A percentile compares a stretch with the other conserved stretches of the same genome.
Conservation (phyloP, 2,888 invertebrate species). For the Torymus auratus region DNA sequence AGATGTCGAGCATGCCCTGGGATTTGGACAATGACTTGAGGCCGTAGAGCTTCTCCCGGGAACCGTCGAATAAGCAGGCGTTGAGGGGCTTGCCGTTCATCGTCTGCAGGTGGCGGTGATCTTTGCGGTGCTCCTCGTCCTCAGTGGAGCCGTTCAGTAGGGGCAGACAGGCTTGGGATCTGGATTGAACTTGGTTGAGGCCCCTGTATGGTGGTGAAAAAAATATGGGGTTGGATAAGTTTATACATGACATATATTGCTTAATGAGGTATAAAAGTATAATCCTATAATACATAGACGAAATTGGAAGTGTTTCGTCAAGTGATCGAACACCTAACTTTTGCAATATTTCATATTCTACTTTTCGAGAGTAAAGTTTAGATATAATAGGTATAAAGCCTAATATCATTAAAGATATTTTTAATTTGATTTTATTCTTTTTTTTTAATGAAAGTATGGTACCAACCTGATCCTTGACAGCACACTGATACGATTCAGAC, state of each 20-base stretch:
- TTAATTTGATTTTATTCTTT: too few relatives aligned
- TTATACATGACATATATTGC: too few relatives aligned
- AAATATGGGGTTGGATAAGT: not conserved
- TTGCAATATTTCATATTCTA: too few relatives aligned
- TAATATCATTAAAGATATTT: too few relatives aligned
- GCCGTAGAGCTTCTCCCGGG: conserved; percentile 77
- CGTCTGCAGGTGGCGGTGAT: conserved; percentile 39
- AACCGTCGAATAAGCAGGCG: conserved; percentile 73
- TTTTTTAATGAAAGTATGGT: too few relatives aligned
- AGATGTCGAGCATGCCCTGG: conserved; percentile 77
- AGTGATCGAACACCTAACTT: too few relatives aligned
- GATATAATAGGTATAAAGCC: too few relatives aligned
- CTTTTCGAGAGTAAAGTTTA: too few relatives aligned
- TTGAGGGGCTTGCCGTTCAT: conserved; percentile 60
- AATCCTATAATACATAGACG: too few relatives aligned
- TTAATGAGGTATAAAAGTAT: too few relatives aligned
- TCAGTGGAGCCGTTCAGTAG: conserved; percentile 55
- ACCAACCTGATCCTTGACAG: conserved; percentile 71
- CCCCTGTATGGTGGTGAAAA: conserved; percentile 63
- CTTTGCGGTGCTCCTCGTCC: conserved; percentile 35
- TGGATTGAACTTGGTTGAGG: conserved; percentile 72
- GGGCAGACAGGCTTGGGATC: conserved; percentile 71
- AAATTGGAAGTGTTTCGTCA: too few relatives aligned
- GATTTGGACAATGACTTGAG: conserved; percentile 77
- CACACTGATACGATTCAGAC: conserved; percentile 67